Percentiles rank a stretch among this genome's conserved stretches.
Evolutionary conservation across 1,140 invertebrate species (phyloP).

Genomic region (Arion vulgaris): DNA sequence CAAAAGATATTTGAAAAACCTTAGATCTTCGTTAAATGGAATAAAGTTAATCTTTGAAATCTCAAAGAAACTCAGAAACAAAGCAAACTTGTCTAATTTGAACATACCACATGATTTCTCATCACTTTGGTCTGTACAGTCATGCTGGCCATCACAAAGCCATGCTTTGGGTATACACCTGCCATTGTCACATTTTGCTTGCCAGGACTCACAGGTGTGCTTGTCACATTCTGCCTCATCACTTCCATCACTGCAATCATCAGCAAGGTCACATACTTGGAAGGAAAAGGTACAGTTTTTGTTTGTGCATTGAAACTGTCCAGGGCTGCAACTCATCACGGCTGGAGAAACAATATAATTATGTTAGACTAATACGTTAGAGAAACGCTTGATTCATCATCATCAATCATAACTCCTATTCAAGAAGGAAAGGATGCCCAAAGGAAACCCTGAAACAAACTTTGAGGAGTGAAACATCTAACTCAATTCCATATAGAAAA

Average conservation of each 20-base stretch:
- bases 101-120: slow-evolving; percentile 88
- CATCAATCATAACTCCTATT: too few species aligned
- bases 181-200: slow-evolving; percentile 61
- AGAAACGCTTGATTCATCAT: too few species aligned
- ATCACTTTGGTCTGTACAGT: slow-evolving; percentile 95
- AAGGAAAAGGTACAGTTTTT: slow-evolving; percentile 91
- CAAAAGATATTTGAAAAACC: too few species aligned
- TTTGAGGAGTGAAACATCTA: too few species aligned
- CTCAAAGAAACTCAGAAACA: too few species aligned
- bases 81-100: too few species aligned
- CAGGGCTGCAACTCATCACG: slow-evolving; percentile 79
- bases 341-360: slow-evolving; percentile 56
- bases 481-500: too few species aligned
- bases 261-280: slow-evolving; percentile 91
- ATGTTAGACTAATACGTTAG: too few species aligned
- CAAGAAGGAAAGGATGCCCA: too few species aligned
- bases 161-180: slow-evolving; percentile 64
- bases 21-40: too few species aligned
- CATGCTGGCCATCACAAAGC: slow-evolving; percentile 79
- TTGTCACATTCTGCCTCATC: slow-evolving; percentile 82
- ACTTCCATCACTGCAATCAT: slow-evolving; percentile 90
- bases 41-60: too few species aligned
- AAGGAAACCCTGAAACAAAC: too few species aligned
- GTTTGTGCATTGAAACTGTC: slow-evolving; percentile 94
- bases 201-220: slow-evolving; percentile 65